Conservation (phyloP, 2,113 vertebrate species). For the Lophura nycthemera region DNA sequence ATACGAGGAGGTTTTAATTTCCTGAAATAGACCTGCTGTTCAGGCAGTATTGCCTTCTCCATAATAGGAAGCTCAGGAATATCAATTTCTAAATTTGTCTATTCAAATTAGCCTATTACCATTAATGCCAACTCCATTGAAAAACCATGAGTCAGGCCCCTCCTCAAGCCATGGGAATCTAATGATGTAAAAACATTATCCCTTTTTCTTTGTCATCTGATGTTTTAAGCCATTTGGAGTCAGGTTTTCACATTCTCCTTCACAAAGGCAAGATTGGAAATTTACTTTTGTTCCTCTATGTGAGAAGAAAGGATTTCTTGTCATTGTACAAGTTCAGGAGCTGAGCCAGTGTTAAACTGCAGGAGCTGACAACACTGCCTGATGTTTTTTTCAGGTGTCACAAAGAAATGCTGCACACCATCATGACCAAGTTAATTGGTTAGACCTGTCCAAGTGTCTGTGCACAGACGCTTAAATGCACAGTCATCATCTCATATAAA, state of each 20-base stretch:
- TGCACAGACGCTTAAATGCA: constrained; percentile 31
- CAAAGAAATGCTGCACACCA: constrained; percentile 19
- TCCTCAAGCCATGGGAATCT: constrained; percentile 16
- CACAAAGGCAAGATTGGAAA: background rate
- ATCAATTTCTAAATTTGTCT: constrained; percentile 72
- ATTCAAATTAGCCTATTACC: constrained; percentile 64
- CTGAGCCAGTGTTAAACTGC: constrained; percentile 46
- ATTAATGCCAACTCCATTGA: constrained; percentile 60
- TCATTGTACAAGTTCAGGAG: background rate
- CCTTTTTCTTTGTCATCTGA: constrained; percentile 47
- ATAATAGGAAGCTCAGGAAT: constrained; percentile 72
- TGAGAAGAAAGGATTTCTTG: constrained; percentile 35
- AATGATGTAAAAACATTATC: constrained; percentile 59
- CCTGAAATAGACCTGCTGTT: constrained; percentile 74
- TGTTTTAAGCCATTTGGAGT: constrained; percentile 44
- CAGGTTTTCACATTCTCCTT: constrained; percentile 35
- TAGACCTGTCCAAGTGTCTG: constrained; percentile 38
- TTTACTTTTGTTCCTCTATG: background rate
- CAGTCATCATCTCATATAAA: constrained; percentile 21
- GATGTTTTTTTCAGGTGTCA: constrained; percentile 49
- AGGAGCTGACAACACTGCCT: constrained; percentile 38
- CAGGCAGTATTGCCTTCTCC: constrained; percentile 65
- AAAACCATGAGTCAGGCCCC: constrained; percentile 28
- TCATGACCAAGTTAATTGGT: constrained; percentile 62
- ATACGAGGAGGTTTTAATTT: constrained; percentile 68